Evolutionary conservation across 2,888 invertebrate genomes (phyloP).

Genomic region (Vesta saturnalis): DNA sequence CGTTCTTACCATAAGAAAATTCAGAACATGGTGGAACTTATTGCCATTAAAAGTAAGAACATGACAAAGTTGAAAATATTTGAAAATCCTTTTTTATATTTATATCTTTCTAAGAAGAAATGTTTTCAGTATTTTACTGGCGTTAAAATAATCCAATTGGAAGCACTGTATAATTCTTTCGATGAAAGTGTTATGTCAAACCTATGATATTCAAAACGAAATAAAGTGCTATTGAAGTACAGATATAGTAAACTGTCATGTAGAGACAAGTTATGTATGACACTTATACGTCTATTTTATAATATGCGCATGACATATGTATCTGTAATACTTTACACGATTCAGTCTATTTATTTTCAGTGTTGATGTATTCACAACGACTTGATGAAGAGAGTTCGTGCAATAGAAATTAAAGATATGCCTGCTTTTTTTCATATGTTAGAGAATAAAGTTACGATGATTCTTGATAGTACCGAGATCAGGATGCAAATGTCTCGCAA

Average conservation of each 20-base stretch:
- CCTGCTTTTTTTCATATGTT: neutral
- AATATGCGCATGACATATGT: neutral
- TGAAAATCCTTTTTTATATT: neutral
- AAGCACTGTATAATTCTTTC: neutral
- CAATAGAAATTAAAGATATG: too few species aligned
- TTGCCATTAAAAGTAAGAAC: too few species aligned
- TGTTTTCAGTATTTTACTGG: neutral
- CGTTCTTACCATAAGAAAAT: too few species aligned
- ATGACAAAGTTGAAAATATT: too few species aligned
- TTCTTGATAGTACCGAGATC: constrained; percentile 11
- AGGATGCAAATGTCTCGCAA: too few species aligned
- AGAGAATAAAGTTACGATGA: constrained; percentile 7
- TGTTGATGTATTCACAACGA: neutral
- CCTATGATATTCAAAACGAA: neutral
- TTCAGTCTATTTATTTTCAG: neutral
- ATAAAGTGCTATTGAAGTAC: neutral
- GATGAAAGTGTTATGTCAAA: neutral
- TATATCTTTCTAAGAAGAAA: neutral
- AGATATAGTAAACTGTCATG: neutral
- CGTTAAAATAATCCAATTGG: neutral
- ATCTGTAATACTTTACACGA: constrained; percentile 6
- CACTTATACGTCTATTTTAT: constrained; percentile 2
- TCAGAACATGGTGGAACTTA: too few species aligned
- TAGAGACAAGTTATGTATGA: neutral
- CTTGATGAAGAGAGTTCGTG: neutral